Evolutionary conservation across 2,797 vertebrate species (phyloP).

Genomic region (Cuculus canorus): DNA sequence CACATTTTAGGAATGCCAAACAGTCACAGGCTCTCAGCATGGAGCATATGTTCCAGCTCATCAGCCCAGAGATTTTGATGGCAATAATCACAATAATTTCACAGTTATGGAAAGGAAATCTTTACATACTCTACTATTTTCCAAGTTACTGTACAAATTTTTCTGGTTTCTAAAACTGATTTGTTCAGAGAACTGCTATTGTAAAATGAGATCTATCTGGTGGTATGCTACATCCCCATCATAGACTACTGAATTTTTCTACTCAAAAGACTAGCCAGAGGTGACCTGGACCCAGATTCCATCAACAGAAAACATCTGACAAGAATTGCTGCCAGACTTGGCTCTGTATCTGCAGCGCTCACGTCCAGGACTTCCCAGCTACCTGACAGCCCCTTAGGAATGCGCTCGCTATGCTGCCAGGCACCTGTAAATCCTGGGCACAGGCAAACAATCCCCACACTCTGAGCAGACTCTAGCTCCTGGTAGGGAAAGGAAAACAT

Average conservation of each 20-base stretch:
- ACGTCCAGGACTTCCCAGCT: not conserved
- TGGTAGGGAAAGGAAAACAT: not conserved
- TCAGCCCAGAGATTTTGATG: conserved; percentile 43
- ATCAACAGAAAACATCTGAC: not conserved
- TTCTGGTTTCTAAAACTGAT: not conserved
- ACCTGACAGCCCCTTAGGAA: not conserved
- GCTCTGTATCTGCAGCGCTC: not conserved
- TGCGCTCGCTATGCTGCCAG: not conserved
- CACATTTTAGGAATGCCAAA: conserved; percentile 49
- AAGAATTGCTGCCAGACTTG: not conserved
- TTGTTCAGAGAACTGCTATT: not conserved
- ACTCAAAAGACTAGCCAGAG: not conserved
- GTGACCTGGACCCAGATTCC: not conserved
- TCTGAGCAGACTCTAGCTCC: not conserved
- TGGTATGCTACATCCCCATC: accelerated
- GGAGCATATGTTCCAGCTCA: conserved; percentile 54
- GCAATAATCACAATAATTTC: conserved; percentile 61
- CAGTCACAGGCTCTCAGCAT: conserved; percentile 31
- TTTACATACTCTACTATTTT: not conserved
- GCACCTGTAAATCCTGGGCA: not conserved
- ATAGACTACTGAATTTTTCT: not conserved
- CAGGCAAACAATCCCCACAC: not conserved
- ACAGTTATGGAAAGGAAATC: conserved; percentile 36
- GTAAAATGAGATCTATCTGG: not conserved
- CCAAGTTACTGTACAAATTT: not conserved